Evolutionary conservation across 2,113 vertebrate species (phyloP), one percentile per base, ranked within the genome.

Genomic region (Corythornis vintsioides): DNA sequence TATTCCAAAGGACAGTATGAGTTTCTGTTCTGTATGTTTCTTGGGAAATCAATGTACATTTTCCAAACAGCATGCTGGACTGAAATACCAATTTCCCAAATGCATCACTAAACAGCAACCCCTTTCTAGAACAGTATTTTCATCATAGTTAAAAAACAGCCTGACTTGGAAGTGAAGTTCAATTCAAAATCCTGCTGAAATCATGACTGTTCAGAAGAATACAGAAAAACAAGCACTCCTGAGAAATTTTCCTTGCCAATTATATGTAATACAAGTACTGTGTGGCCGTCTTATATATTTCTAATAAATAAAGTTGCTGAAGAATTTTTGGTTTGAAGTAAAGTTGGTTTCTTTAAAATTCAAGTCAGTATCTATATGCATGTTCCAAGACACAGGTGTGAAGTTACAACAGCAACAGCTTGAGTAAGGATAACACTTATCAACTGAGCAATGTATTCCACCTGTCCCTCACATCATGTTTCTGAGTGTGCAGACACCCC

Each of bases 31-130:
- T 53, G 21, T 31, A 47, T 9, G 26, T 69, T 85, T 83, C 67
- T 63, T 91, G 67, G 75, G 33, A 94, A 92, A 95, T 94, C 35
- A 88, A 61, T 14, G 26, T 6, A 0, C 33, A 56, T 48, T 26
- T 56, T 91, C 52, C 48, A 55, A 74, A 91, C 6, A 74, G 18
- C 35, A 89, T 33, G 17, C 12, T 87, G 59, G 33, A 83, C 7
- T 78, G 59, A 95, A 95, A 94, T 80, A 92, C 8, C 60, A 25
- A 25, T 91, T 77, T 86, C 65, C 18, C 50, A 86, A 86, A 45
- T 12, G 31, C 42, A 60, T 31, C 26, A 66, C 38, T 57, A 85
- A 89, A 84, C 18, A 75, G 59, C 29, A 65, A 45, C 10, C 6
- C 26, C 16, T 25, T 94, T 69, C 59, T 71, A 83, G 18, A 10